Evolutionary conservation across 2,888 invertebrate genomes (phyloP), one percentile per base, ranked within the genome.

Genomic region (Parascotia fuliginaria): DNA sequence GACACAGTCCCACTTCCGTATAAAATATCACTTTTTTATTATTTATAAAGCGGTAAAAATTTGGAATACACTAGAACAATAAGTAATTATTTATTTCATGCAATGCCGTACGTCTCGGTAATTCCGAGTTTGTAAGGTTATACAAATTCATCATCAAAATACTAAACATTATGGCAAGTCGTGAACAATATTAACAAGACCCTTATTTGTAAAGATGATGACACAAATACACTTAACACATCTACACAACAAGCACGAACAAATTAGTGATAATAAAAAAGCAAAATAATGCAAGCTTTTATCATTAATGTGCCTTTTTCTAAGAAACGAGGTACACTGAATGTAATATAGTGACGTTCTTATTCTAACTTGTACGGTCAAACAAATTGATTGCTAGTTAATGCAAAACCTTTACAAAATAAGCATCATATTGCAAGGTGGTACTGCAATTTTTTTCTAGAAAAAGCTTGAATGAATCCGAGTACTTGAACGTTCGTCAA

Each of bases 221-320:
- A 52, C 43, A 56, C 41, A 56, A 47, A 59, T n/a, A 42, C 43
- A 60, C 50, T 72, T 71, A 61, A 45, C 62, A 62, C 60, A 47
- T 61, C 7, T 9, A 13, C 5, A 31, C 12, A 31, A 31, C 19
- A 15, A 46, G 53, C 45, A 53, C 45, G 33, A 39, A 59, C 62
- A 69, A 73, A 74, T 68, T 49, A 58, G 57, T 71, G 72, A 42
- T 79, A 81, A 82, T 75, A 65, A 46, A 57, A 47, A 63, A 52
- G 60, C 48, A 72, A 71, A 75, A 78, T 60, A 76, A 74, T 61
- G 72, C 64, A 61, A 76, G 47, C 65, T 56, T 73, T 70, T 72
- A 55, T 43, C 38, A 55, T 31, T 31, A 27, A 36, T 32, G 24
- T 11, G 15, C 52, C 42, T 44, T 40, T 56, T 78, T 71, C 72